These are phyloP conservation scores for Calephelis nemesis DNA, from an alignment of 1,140 invertebrate genomes.

Conservation along the genomic window DNA sequence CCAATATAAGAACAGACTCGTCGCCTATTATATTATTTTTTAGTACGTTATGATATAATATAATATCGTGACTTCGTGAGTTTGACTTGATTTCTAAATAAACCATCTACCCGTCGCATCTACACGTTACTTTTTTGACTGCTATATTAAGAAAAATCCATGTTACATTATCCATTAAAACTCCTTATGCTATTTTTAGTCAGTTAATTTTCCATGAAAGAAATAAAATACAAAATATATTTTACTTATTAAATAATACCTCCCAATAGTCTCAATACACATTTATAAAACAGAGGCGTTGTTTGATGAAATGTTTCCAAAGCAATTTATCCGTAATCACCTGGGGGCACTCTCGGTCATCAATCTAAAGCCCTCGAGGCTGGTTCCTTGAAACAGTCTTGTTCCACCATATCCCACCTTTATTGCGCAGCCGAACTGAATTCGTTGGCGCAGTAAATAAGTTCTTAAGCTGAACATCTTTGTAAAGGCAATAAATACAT, in stretches of 20 bases:
- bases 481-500: constrained; percentile 21
- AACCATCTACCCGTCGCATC: too few relatives aligned
- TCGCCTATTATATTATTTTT: too few relatives aligned
- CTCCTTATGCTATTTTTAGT: too few relatives aligned
- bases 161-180: too few relatives aligned
- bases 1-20: too few relatives aligned
- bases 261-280: constrained; percentile 19
- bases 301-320: constrained; percentile 35
- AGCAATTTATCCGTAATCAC: constrained; percentile 57
- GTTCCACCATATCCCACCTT: constrained; percentile 26
- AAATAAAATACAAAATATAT: not conserved
- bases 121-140: too few relatives aligned
- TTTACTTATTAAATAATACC: constrained; percentile 22
- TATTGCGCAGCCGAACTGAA: constrained; percentile 45
- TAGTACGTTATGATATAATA: too few relatives aligned
- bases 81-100: too few relatives aligned
- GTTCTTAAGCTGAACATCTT: constrained; percentile 21
- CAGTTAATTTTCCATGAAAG: too few relatives aligned
- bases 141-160: too few relatives aligned
- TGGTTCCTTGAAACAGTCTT: constrained; percentile 51
- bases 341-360: constrained; percentile 54
- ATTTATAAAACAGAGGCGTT: constrained; percentile 24
- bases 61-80: too few relatives aligned
- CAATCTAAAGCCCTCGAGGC: constrained; percentile 55
- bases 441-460: constrained; percentile 29